These are phyloP conservation scores for Cryptomyrus ogoouensis DNA, from an alignment of 2,113 vertebrate genomes.

Conservation along the genomic window DNA sequence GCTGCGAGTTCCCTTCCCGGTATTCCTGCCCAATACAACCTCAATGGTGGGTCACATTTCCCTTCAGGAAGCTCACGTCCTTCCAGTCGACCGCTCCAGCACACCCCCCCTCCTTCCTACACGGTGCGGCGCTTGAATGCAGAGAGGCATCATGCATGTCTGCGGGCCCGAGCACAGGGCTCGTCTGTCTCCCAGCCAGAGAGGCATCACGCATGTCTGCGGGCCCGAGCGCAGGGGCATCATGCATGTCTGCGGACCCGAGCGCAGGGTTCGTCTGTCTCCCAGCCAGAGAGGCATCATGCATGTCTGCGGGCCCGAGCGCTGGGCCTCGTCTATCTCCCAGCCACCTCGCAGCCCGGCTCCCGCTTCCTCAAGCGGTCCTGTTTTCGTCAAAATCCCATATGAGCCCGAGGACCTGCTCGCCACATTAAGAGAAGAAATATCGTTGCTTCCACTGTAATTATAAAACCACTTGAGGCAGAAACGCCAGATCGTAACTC, in stretches of 20 bases:
- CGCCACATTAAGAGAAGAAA: constrained; percentile 55
- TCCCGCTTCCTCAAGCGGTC: constrained; percentile 38
- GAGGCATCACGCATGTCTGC: too few species aligned
- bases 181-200: background rate
- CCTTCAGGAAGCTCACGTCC: background rate
- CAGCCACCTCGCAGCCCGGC: background rate
- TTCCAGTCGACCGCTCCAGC: background rate
- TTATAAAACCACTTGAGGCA: constrained; percentile 59
- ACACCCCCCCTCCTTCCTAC: background rate
- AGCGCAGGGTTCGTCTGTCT: background rate
- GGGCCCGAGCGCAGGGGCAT: background rate
- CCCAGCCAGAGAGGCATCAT: background rate
- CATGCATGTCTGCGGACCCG: too few species aligned
- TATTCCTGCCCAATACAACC: background rate
- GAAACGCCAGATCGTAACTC: constrained; percentile 43
- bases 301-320: too few species aligned
- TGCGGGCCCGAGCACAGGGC: too few species aligned
- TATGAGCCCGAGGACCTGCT: constrained; percentile 53
- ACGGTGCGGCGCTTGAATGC: background rate
- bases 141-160: background rate
- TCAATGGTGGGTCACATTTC: background rate
- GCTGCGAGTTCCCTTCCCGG: background rate
- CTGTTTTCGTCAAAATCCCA: constrained; percentile 53
- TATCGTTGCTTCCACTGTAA: constrained; percentile 53
- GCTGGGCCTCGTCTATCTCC: background rate